Base-by-base conservation (phyloP, 1,140 invertebrate species). In the Semibalanus balanoides region DNA sequence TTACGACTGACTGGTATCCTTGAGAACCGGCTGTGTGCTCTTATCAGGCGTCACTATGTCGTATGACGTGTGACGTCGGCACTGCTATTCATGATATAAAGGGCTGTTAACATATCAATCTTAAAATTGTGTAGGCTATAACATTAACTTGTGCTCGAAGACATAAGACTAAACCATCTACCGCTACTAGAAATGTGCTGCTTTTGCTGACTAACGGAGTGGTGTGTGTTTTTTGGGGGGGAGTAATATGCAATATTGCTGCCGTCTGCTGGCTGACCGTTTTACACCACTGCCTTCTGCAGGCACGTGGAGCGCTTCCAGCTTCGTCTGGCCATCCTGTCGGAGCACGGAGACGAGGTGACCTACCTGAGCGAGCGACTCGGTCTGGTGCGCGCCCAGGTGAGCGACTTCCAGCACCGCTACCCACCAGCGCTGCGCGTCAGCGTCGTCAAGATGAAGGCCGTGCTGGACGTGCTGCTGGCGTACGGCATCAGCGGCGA, bases 401-500 rank as follows among this genome's bases (percentile, higher is more conserved):
- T 64, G 11, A 3, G 7, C 51, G 51, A 7, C 51, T 64, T 64
- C 51, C 14, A 25, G 22, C 51, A 25, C 11, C 51, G 51, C 11
- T 25, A 64, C 51, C 51, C 51, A 19, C 14, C 51, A 1, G 51
- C 51, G 51, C 51, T 64, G 51, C 51, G 51, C 51, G 51, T 64
- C 51, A 25, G 22, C 51, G 51, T 64, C 51, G 22, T 64, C 51
- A 64, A 64, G 22, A 14, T 64, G 51, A 64, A 64, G 51, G 51
- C 9, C 7, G 51, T 64, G 51, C 51, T 64, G 51, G 51, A 64
- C 51, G 51, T 22, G 51, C 51, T 64, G 51, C 51, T 76, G 51
- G 64, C 77, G 27, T 9, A 28, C 19, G 70, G 74, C 75, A 76
- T 69, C 75, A 35, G 31, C 64, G 30, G 69, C 64, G 43, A 74